phyloP scores from a whole-genome alignment of 2,113 vertebrate genomes.

The Heliornis fulica region DNA sequence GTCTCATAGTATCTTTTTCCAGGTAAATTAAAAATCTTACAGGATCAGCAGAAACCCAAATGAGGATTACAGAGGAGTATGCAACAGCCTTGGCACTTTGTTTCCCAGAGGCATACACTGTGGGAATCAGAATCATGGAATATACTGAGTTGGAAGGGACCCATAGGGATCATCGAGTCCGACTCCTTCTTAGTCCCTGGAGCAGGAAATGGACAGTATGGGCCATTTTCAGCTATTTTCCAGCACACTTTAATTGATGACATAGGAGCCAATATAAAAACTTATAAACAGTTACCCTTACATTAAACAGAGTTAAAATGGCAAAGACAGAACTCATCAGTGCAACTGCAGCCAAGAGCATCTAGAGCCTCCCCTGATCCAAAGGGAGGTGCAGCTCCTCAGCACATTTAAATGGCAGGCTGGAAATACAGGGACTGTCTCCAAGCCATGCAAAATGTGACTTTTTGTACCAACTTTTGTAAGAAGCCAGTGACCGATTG shows the following conservation, averaged over 20 bases:
- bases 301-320: fast-evolving
- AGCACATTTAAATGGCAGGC: background rate
- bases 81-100: background rate
- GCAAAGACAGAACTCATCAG: background rate
- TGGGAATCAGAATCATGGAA: too few species aligned
- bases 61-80: background rate
- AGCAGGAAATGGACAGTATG: fast-evolving
- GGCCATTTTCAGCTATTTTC: background rate
- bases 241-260: background rate
- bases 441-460: background rate
- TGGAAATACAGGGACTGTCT: background rate
- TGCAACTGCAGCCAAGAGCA: background rate
- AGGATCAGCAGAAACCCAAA: background rate
- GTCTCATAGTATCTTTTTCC: background rate
- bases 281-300: fast-evolving
- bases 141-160: too few species aligned
- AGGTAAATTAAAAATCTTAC: background rate
- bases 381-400: background rate
- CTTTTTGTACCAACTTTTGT: background rate
- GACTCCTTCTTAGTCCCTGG: background rate
- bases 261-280: fast-evolving
- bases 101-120: background rate
- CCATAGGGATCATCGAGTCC: too few species aligned
- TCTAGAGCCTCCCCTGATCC: background rate
- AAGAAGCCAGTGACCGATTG: background rate